Evolutionary conservation across 2,888 invertebrate species (phyloP), one percentile per base, ranked within the genome.

Genomic region (Hipparchia sbordonii): DNA sequence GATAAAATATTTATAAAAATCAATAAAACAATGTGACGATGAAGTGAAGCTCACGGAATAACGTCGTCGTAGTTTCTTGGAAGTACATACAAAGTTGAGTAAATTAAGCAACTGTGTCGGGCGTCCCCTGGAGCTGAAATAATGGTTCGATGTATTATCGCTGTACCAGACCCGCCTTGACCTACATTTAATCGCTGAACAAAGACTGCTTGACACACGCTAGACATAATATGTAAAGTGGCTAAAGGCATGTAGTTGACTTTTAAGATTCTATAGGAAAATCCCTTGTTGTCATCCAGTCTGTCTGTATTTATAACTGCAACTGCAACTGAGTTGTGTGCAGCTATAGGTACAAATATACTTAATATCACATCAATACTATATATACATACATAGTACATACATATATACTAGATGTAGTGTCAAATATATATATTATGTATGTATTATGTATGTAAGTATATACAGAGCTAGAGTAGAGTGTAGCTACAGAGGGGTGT

Each of bases 81-180:
- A 72, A 74, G 63, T 63, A 48, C 48, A 74, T 69, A 75, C 70
- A 68, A 39, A 68, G 75, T 70, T 73, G 67, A 73, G 67, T 71
- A 75, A 74, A 77, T 76, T 72, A 75, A 76, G 73, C 70, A 71
- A 68, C 77, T 76, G 77, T 78, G 78, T 78, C 73, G 74, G 74
- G 79, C 45, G 76, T 77, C 79, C 77, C 80, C 77, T 68, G 78
- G 68, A 74, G 75, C 71, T 76, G 77, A 77, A 80, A 79, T 81
- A 81, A 82, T 81, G 78, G 79, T 76, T 76, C 73, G 74, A 76
- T 77, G 79, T 80, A 81, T 83, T 82, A 82, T 80, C 81, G 79
- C 79, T 70, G 76, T 77, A 73, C 76, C 73, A 72, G 72, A 78
- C 78, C 76, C 78, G 78, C 81, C 84, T 78, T 84, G 85, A 85